Base-by-base conservation (phyloP, 2,113 vertebrate genomes). In the Reinhardtius hippoglossoides region DNA sequence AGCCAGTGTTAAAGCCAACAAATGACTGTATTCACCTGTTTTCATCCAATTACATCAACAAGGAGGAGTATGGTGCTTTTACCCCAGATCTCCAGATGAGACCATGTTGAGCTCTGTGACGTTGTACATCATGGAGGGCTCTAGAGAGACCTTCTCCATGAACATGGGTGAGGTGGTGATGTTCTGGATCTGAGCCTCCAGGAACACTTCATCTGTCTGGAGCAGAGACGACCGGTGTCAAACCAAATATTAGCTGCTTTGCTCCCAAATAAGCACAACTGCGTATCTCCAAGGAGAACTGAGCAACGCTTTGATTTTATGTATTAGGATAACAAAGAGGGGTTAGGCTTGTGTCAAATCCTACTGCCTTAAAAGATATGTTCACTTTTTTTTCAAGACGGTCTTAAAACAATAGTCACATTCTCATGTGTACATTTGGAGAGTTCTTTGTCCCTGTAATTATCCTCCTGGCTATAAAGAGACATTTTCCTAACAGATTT, bases 101-200 rank as follows among this genome's bases (percentile, higher is more conserved):
- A 97, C 95, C 0, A 86, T 92, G 91, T 99, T 99, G 90, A 99
- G 94, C 93, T 99, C 97, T 20, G 95, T 95, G 67, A 99, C 98
- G 26, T 95, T 97, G 93, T 99, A 99, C 98, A 99, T 98, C 83
- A 98, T 95, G 52, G 98, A 99, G 0, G 98, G 98, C 58, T 99
- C 98, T 76, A 99, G 86, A 26, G 97, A 99, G 72, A 99, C 98
- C 88, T 98, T 98, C 94, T 99, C 98, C 98, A 99, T 99, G 89
- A 97, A 99, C 98, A 99, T 99, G 0, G 98, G 97, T 16, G 98
- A 98, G 9, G 96, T 98, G 67, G 98, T 99, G 91, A 99, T 99
- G 93, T 99, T 99, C 93, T 99, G 98, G 92, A 99, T 99, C 90
- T 99, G 98, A 63, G 98, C 98, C 94, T 99, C 98, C 61, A 99